Base-by-base conservation (phyloP, 2,888 invertebrate species). In the Chrysolina oricalcia region DNA sequence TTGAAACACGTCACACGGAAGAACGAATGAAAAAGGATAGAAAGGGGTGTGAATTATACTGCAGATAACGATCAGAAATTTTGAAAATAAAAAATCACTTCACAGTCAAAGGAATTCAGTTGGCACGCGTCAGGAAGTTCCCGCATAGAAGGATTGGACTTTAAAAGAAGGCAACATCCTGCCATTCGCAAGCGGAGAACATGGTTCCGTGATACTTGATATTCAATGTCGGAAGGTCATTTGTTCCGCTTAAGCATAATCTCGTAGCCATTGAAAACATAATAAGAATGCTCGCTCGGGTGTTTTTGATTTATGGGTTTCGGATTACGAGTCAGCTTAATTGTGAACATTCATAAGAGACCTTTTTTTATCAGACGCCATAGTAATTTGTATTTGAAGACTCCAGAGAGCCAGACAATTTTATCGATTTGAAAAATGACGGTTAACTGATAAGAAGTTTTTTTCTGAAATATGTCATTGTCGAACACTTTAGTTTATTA, bases 151-250 rank as follows among this genome's bases (percentile, higher is more conserved):
- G 63, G 40, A 27, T 50, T 41, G 19, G 41, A 53, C 65, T 46
- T 67, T 50, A 72, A 40, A 70, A 43, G 48, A 46, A 62, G 27
- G 27, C 27, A 59, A 70, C 70, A 70, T 70, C 70, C 70, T 70
- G 70, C 63, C 63, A 35, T 62, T 59, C 23, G 70, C 70, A 21
- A 70, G 35, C 43, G 17, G 41, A 69, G 56, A 53, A 56, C 56
- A 50, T 17, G 56, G 27, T 56, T 69, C 46, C 59, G 59, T 63
- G 70, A 62, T 70, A 70, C 53, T 70, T 70, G 70, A 70, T 70
- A 70, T 70, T 62, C 70, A 63, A 62, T 70, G 70, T 70, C 48
- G 59, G 48, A 43, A 70, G 70, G 70, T 70, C 62, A 62, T 70
- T 68, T 68, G 70, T 70, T 70, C 62, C 70, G 70, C 59, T 48